Evolutionary conservation across 2,113 vertebrate species (phyloP), one percentile per base, ranked within the genome.

Genomic region (Stomatorhinus ivindoensis): DNA sequence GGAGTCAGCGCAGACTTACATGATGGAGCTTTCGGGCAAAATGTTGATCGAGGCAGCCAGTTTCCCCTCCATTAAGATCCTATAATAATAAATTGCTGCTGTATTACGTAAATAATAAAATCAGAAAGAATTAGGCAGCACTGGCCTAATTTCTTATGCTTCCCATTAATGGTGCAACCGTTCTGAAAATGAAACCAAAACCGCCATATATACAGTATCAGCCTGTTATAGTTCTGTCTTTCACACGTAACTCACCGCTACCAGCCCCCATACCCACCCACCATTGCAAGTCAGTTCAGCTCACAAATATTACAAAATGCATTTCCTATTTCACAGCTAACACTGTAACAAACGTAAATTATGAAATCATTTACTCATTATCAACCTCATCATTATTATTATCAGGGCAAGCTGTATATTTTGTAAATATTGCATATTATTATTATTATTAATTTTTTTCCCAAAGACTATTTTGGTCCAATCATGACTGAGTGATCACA

Each of bases 21-120:
- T 94, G 53, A 97, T 96, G 0, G 94, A 95, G 84, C 94, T 95
- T 91, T 91, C 95, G 8, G 96, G 94, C 91, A 98, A 94, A 92
- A 98, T 97, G 93, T 95, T 98, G 93, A 97, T 93, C 1, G 94
- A 95, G 88, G 96, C 96, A 48, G 97, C 97, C 95, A 98, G 92
- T 65, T 94, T 96, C 94, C 94, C 96, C 87, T 97, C 97, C 96
- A 98, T 96, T 88, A 98, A 93, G n/a, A 94, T 94, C 93, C 97
- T 98, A 92, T 92, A 89, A 46, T 83, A 91, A 92, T 58, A 65
- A 27, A 65, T 11, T 1, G 1, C 9, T 31, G 8, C n/a, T 69
- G n/a, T 13, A 69, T 69, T 4, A 69, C 10, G 2, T 31, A 69
- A 31, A 91, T 89, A 55, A 46, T 35, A 7, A 24, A 87, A 27